Base-by-base conservation (phyloP, 2,888 invertebrate genomes). In the Sipha maydis region DNA sequence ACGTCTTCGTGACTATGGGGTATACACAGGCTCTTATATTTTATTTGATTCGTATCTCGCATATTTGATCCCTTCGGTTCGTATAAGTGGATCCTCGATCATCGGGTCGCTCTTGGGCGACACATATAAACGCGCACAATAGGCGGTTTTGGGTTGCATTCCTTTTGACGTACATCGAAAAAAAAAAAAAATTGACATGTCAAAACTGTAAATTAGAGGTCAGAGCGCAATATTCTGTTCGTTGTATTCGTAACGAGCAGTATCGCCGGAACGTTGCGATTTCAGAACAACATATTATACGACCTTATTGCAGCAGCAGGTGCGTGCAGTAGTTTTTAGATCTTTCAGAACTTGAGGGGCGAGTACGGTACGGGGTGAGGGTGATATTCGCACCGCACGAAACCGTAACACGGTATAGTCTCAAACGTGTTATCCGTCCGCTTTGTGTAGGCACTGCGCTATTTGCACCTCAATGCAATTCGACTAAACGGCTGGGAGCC, bases 111-210 rank as follows among this genome's bases (percentile, higher is more conserved):
- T 41, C n/a, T 61, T 11, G 17, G 25, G 31, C 9, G 21, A 56
- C 48, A 31, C 34, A 4, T 34, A 34, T n/a, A 19, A 2, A 14
- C n/a, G 78, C 9, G 14, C 19, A 69, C 25, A 61, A 41, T 28
- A 71, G 75, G 17, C n/a, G 79, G 86, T 88, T 80, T 88, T 19
- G 61, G 38, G 80, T 80, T 41, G 80, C 80, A 88, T 88, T 88
- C 88, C 67, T 54, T 34, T 61, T n/a, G 82, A 28, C 76, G 88
- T 80, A 1, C 11, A 41, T 41, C 0, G 54, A 34, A 82, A 4
- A 31, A 19, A n/a, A 54, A 73, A 82, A 41, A 25, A 67, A 80
- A 82, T 82, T 82, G 88, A 88, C 82, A 82, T 61, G 88, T 88
- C 73, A 82, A 75, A 67, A 76, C 38, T 61, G 25, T 73, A 73